A percentile compares a stretch with the other conserved stretches of the same genome.
Evolutionary conservation across 2,113 vertebrate genomes (phyloP).

Genomic region (Burhinus bistriatus): DNA sequence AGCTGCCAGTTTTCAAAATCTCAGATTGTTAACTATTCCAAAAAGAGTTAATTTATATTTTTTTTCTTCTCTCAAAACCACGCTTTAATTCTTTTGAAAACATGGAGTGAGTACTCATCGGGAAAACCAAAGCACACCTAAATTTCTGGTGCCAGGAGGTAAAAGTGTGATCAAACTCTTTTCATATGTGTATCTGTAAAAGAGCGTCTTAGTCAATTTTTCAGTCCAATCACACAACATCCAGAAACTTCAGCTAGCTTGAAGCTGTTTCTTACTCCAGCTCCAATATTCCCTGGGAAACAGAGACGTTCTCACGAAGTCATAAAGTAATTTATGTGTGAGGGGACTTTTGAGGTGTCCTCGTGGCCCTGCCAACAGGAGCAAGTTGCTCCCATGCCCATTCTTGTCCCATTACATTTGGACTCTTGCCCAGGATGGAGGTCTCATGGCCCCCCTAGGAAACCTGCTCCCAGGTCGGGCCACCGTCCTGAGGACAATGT

Average conservation of each 20-base stretch:
- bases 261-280: not conserved
- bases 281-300: not conserved
- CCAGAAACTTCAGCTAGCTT: not conserved
- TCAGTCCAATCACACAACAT: not conserved
- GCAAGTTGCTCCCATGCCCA: not conserved
- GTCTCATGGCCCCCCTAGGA: fast-evolving
- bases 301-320: fast-evolving
- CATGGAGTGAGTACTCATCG: not conserved
- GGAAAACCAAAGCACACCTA: not conserved
- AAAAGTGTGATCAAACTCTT: not conserved
- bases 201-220: not conserved
- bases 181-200: not conserved
- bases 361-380: not conserved
- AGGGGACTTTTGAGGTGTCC: not conserved
- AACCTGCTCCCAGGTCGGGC: not conserved
- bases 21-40: not conserved
- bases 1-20: not conserved
- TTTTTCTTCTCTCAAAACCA: not conserved
- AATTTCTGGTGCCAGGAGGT: not conserved
- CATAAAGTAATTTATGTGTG: not conserved
- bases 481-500: not conserved
- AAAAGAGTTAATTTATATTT: not conserved
- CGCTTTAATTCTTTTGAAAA: not conserved
- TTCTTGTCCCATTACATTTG: not conserved
- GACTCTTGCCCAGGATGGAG: not conserved